phyloP scores from a whole-genome alignment of 2,113 vertebrate genomes.

The Cyanocitta stelleri region DNA sequence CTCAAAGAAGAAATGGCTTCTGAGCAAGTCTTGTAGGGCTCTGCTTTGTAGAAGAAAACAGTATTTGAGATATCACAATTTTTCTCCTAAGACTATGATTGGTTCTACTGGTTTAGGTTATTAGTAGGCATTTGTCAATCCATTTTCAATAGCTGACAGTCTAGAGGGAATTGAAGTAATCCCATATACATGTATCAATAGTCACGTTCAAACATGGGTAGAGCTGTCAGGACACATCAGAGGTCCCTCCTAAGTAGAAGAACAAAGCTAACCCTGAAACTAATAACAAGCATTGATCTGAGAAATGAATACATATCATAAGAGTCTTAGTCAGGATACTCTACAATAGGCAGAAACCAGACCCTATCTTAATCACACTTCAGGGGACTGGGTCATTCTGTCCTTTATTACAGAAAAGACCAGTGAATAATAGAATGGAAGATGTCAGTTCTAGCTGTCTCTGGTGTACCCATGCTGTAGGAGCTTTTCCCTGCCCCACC shows the following conservation, averaged over 20 bases:
- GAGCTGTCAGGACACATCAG: neutral
- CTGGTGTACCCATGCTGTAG: neutral
- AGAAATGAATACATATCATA: slow-evolving; percentile 19
- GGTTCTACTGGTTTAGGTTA: neutral
- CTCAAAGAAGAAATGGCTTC: neutral
- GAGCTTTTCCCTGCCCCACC: neutral
- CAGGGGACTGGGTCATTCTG: neutral
- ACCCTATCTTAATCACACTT: neutral
- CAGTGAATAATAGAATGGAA: neutral
- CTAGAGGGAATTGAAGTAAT: neutral
- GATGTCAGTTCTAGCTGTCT: neutral
- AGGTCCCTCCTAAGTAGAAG: neutral
- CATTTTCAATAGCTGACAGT: neutral
- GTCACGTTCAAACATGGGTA: neutral
- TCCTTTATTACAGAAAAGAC: neutral
- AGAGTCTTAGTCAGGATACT: neutral
- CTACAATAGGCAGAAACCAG: neutral
- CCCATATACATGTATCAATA: neutral
- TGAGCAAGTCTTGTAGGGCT: neutral
- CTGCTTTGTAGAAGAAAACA: neutral
- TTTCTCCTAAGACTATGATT: neutral
- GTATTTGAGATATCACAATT: neutral
- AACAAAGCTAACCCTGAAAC: neutral
- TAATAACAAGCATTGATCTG: slow-evolving; percentile 27
- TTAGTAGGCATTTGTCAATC: neutral